Conservation (phyloP, 2,113 vertebrate species). For the Athene cunicularia region DNA sequence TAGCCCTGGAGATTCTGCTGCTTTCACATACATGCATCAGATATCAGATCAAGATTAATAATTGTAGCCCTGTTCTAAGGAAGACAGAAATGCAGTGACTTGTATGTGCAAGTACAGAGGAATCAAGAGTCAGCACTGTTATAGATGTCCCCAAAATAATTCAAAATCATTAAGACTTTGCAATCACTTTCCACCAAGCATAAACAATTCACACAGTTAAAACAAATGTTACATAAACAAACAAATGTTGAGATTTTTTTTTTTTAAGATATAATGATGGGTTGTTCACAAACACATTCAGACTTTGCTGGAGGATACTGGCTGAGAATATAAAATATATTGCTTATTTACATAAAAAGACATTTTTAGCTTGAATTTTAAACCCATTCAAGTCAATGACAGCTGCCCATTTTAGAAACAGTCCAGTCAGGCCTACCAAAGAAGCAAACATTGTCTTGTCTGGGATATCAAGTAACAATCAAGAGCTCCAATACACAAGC, state of each 20-base stretch:
- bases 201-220: slow-evolving; percentile 41
- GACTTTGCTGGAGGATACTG: slow-evolving; percentile 1
- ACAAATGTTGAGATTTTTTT: slow-evolving; percentile 17
- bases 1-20: neutral
- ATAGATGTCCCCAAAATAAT: neutral
- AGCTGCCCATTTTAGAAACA: slow-evolving; percentile 20
- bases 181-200: slow-evolving; percentile 2
- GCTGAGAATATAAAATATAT: slow-evolving; percentile 12
- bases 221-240: slow-evolving; percentile 53
- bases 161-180: neutral
- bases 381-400: slow-evolving; percentile 14
- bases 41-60: slow-evolving; percentile 13
- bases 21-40: slow-evolving; percentile 38
- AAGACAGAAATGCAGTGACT: neutral
- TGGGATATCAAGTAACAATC: neutral
- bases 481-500: neutral
- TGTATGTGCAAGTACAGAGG: neutral
- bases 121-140: neutral
- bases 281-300: slow-evolving; percentile 46
- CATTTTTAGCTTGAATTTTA: slow-evolving; percentile 48
- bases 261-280: slow-evolving; percentile 38
- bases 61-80: neutral
- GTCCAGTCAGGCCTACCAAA: neutral
- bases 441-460: neutral
- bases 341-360: slow-evolving; percentile 35